phyloP scores from a whole-genome alignment of 2,888 invertebrate species.

The Conomelus anceps region DNA sequence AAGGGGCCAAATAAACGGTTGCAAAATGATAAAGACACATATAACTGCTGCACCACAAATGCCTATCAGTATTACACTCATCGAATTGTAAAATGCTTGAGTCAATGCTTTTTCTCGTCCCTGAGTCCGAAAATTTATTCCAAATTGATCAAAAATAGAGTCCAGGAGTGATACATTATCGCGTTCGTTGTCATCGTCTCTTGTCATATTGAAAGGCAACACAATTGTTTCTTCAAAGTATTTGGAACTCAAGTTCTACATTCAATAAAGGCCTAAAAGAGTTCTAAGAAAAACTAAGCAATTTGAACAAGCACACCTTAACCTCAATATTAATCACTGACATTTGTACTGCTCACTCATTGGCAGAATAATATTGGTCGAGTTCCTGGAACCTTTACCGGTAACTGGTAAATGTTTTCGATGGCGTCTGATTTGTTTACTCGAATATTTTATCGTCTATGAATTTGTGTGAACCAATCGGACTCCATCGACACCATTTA shows the following conservation, averaged over 20 bases:
- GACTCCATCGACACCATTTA: too few relatives aligned
- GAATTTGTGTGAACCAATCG: too few relatives aligned
- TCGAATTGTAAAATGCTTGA: slow-evolving; percentile 84
- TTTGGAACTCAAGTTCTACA: not conserved
- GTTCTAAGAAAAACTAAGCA: not conserved
- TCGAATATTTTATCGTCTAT: too few relatives aligned
- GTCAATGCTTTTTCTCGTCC: slow-evolving; percentile 84
- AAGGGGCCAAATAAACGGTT: slow-evolving; percentile 87
- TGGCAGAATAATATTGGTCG: too few relatives aligned
- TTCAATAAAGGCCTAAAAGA: not conserved
- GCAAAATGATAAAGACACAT: slow-evolving; percentile 75
- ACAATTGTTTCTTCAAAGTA: not conserved
- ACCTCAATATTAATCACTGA: not conserved
- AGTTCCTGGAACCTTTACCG: too few relatives aligned
- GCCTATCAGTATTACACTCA: slow-evolving; percentile 68
- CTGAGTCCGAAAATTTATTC: slow-evolving; percentile 42
- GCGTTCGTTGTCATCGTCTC: not conserved
- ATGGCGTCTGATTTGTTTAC: too few relatives aligned
- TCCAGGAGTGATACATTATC: slow-evolving; percentile 2
- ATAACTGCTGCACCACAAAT: slow-evolving; percentile 62
- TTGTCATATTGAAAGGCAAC: not conserved
- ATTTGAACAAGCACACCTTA: not conserved
- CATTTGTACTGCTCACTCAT: too few relatives aligned
- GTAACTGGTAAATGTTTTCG: too few relatives aligned
- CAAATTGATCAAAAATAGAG: slow-evolving; percentile 3